Evolutionary conservation across 2,113 vertebrate species (phyloP), one percentile per base, ranked within the genome.

Genomic region (Heliornis fulica): DNA sequence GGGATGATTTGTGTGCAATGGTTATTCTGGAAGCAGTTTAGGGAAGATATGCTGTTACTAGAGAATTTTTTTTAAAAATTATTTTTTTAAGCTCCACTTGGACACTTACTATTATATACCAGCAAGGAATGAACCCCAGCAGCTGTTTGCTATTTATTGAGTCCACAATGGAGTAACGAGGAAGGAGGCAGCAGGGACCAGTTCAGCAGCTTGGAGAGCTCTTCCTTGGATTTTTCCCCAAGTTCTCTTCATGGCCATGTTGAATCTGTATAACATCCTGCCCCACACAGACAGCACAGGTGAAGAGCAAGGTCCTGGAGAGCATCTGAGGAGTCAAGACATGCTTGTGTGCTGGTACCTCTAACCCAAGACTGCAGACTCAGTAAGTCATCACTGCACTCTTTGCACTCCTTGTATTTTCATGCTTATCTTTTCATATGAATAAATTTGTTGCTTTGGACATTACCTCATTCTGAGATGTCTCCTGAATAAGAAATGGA

Each of bases 141-240:
- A 98, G 96, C 97, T 98, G 97, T 96, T 97, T 96, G 95, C 89
- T 97, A 96, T 98, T 98, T 98, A 46, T 80, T 77, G 68, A 94
- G 92, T 93, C 89, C 78, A 48, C 2, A 3, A 76, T 79, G 81
- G 80, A 59, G 28, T 87, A 82, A 53, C 11, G 32, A 94, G 83
- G 93, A 83, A 78, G 83, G 87, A 95, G 83, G 90, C 93, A 95
- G 23, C 75, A 95, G 75, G 71, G 79, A 93, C 65, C 32, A 16
- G 79, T 77, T 63, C 64, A 86, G 51, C 26, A 92, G 63, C 22
- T 11, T 50, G 36, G 29, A 48, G n/a, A 72, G 29, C 29, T 84
- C 38, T 93, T 69, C 41, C 16, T 78, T 79, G 31, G 89, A 43
- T 15, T 90, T 93, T 94, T 61, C 57, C 53, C 18, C 36, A 48